These are phyloP conservation scores for Chromis chromis DNA, from an alignment of 2,797 vertebrate species.

Conservation along the genomic window DNA sequence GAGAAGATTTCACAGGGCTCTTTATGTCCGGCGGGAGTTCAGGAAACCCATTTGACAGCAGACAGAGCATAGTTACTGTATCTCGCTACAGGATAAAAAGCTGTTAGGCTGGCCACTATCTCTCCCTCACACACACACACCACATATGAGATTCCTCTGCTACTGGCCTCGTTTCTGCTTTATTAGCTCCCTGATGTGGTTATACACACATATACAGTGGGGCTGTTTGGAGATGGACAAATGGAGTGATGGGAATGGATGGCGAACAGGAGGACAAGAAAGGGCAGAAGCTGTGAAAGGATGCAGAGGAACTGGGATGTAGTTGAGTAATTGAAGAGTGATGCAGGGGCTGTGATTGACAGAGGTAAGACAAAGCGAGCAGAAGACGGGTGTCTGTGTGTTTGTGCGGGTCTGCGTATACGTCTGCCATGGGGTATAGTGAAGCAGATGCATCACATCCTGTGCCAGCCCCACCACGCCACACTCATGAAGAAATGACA, in stretches of 20 bases:
- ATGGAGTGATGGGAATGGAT: conserved; percentile 59
- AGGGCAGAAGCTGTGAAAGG: conserved; percentile 16
- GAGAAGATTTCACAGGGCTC: conserved; percentile 54
- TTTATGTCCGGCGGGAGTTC: conserved; percentile 58
- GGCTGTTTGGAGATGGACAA: conserved; percentile 62
- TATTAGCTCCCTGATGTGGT: conserved; percentile 75
- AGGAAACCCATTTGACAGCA: conserved; percentile 75
- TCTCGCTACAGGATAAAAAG: conserved; percentile 72
- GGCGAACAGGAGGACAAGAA: conserved; percentile 36
- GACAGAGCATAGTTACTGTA: conserved; percentile 71
- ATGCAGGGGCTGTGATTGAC: conserved; percentile 60
- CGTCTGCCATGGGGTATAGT: conserved; percentile 51
- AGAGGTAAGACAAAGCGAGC: conserved; percentile 47
- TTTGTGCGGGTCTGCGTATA: conserved; percentile 28
- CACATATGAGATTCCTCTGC: conserved; percentile 51
- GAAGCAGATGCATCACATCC: conserved; percentile 57
- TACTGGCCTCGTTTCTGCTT: conserved; percentile 73
- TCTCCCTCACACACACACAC: conserved; percentile 33
- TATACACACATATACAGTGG: conserved; percentile 63
- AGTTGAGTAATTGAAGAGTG: conserved; percentile 61
- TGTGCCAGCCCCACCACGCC: conserved; percentile 60
- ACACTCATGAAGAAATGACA: conserved; percentile 71
- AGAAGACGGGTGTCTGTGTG: conserved; percentile 35
- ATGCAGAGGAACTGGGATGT: conserved; percentile 35
- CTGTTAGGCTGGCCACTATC: conserved; percentile 57